Evolutionary conservation across 2,113 vertebrate genomes (phyloP).

Genomic region (Hippocampus comes): DNA sequence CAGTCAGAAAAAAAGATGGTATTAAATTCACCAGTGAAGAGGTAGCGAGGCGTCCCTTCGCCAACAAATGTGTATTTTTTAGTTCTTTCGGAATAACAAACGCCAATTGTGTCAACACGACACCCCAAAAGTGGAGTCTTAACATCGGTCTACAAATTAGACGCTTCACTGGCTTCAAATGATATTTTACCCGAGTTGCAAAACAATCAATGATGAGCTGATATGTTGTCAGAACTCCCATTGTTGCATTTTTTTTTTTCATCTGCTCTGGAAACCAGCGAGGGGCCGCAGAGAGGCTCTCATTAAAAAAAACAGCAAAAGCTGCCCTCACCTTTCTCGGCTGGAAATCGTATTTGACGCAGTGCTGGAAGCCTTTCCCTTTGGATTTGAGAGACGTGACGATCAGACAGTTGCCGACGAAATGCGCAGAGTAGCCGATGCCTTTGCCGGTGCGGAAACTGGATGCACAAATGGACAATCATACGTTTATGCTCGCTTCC

Average conservation of each 20-base stretch:
- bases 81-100: neutral
- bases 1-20: no score
- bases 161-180: neutral
- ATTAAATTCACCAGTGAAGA: neutral
- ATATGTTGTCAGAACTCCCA: neutral
- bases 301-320: conserved; percentile 4
- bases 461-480: conserved; percentile 28
- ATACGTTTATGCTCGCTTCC: neutral
- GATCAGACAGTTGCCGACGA: conserved; percentile 95
- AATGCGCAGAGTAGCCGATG: conserved; percentile 96
- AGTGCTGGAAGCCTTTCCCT: conserved; percentile 98
- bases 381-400: conserved; percentile 97
- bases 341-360: conserved; percentile 97
- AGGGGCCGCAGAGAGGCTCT: neutral
- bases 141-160: no score
- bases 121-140: no score
- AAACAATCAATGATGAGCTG: neutral
- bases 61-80: neutral
- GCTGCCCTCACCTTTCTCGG: conserved; percentile 84
- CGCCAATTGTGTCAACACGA: neutral
- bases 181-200: neutral
- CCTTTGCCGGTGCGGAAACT: conserved; percentile 98
- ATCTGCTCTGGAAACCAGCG: neutral
- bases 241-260: neutral
- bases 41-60: neutral